Base-by-base conservation (phyloP, 1,140 invertebrate species). In the Trichomalopsis sarcophagae region DNA sequence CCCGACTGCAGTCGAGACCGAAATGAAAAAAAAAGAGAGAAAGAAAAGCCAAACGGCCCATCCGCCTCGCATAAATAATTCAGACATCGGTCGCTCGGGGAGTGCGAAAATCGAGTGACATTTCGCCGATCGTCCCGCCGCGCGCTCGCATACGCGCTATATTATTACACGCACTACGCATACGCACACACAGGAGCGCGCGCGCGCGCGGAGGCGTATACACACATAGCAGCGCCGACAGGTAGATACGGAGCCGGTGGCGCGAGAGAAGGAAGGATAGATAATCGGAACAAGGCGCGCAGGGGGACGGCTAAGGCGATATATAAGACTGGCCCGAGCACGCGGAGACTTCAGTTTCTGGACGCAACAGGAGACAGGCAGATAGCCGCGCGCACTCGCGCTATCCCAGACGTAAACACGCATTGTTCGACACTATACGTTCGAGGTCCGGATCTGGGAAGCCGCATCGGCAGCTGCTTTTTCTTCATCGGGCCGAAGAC, bases 301-400 rank as follows among this genome's bases (percentile, higher is more conserved):
- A 44, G n/a, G 13, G 76, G 30, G 76, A 40, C 30, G 21, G 62
- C 78, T 44, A 66, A 80, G 33, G 27, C 78, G 78, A 80, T 80
- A 80, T 80, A 80, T 80, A 80, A 80, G 78, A 80, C 78, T 80
- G 55, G 78, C 50, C 50, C 5, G 55, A 40, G 62, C 78, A 68
- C 78, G 50, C 21, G 78, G 50, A 36, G 55, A 33, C 62, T 80
- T 68, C 78, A 80, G 78, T 80, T 40, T 66, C 78, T 47, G 62
- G 17, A 66, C 21, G 23, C 27, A 62, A 62, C 55, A 33, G 50
- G 68, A 71, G 68, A 71, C 55, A n/a, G 55, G 17, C 21, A 44
- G 40, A 44, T 44, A 62, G 55, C 5, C 40, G 33, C 40, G 33
- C 40, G 33, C 40, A n/a, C 6, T 44, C 13, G 71, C 71, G 71